phyloP scores from a whole-genome alignment of 2,797 vertebrate genomes.

The Gambusia yucatana region DNA sequence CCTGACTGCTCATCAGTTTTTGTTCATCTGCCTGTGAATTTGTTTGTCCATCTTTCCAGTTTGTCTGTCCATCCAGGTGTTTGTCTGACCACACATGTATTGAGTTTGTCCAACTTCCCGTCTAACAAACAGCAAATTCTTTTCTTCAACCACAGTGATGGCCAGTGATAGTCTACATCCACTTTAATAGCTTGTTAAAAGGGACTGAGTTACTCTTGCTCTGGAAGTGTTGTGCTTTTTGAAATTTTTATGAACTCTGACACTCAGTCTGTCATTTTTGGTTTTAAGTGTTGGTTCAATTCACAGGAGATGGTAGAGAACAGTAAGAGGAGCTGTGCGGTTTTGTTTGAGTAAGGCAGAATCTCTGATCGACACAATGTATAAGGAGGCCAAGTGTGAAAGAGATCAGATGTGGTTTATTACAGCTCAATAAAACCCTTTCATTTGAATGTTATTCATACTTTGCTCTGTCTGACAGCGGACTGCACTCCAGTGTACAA shows the following conservation, averaged over 20 bases:
- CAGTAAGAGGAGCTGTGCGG: conserved; percentile 11
- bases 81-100: neutral
- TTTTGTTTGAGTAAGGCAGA: conserved; percentile 25
- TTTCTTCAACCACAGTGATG: neutral
- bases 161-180: neutral
- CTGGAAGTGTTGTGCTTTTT: neutral
- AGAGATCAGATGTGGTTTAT: conserved; percentile 31
- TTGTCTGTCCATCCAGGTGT: neutral
- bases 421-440: conserved; percentile 47
- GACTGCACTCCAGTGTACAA: conserved; percentile 24
- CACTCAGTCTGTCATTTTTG: conserved; percentile 31
- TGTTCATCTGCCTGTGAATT: neutral
- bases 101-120: neutral
- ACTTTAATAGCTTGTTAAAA: neutral
- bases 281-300: conserved; percentile 45
- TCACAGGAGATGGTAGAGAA: conserved; percentile 8
- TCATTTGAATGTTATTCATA: conserved; percentile 62
- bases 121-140: neutral
- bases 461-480: conserved; percentile 8
- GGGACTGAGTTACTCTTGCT: neutral
- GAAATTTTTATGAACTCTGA: neutral
- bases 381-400: neutral
- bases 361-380: conserved; percentile 24
- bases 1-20: neutral
- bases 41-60: neutral